Evolutionary conservation across 2,797 vertebrate genomes (phyloP), one percentile per base, ranked within the genome.

Genomic region (Sternotherus odoratus): DNA sequence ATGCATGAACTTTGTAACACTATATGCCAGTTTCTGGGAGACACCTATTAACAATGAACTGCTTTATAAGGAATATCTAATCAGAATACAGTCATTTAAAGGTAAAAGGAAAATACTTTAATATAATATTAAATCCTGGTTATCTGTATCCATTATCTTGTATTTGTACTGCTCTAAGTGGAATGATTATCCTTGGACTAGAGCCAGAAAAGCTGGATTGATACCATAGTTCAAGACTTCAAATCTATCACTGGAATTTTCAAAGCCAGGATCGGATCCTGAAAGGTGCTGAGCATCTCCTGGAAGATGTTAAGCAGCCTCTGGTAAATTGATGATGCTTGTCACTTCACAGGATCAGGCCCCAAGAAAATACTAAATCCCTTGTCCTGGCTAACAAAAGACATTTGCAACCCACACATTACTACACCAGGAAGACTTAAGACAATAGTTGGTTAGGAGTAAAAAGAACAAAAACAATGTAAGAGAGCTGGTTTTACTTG

Each of bases 121-220:
- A 0, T 1, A 83, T 48, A 92, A 93, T 82, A 92, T 94, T 80
- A 92, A 94, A 94, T 82, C 77, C 51, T 66, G 19, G 91, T 86
- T 97, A 97, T 97, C 95, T 93, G 72, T 48, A 75, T 24, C 30
- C 66, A 48, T 90, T 97, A 97, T 96, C 96, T 95, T 21, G 69
- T 66, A 19, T 77, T 95, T 92, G 95, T 96, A 96, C 95, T 77
- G 94, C 86, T 77, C 36, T 39, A 77, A 87, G 28, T 4, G 3
- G 63, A 96, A 94, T 26, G 78, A 96, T 50, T 77, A 63, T 48
- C 79, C 91, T 3, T 48, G 97, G 93, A 95, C 88, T 2, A 7
- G 43, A 54, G 96, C 95, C 94, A 97, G 90, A 21, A 39, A 92
- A 89, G 77, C 36, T 83, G 74, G 63, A 77, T 63, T 85, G 89